These are phyloP conservation scores for Pithys albifrons DNA, from an alignment of 2,113 vertebrate genomes.

Conservation along the genomic window DNA sequence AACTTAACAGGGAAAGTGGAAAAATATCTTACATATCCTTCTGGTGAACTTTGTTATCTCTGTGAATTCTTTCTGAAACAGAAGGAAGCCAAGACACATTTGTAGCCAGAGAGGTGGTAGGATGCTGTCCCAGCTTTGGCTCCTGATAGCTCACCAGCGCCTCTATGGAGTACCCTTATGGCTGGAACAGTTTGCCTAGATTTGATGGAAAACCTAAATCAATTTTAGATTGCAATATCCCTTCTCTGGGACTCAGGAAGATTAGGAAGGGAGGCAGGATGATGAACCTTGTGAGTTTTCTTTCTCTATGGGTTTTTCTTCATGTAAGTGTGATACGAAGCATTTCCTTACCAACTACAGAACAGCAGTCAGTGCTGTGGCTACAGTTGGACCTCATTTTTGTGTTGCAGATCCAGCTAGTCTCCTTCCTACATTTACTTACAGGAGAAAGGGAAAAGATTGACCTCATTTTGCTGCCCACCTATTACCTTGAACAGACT, in stretches of 20 bases:
- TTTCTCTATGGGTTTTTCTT: not conserved
- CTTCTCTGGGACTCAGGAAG: not conserved
- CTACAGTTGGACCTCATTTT: not conserved
- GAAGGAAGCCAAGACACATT: not conserved
- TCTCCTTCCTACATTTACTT: not conserved
- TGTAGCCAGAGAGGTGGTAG: not conserved
- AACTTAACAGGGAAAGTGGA: not conserved
- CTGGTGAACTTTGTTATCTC: not conserved
- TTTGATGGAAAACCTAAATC: not conserved
- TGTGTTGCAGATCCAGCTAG: not conserved
- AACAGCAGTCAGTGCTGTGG: not conserved
- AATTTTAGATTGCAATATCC: not conserved
- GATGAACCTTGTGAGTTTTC: not conserved
- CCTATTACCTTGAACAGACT: not conserved
- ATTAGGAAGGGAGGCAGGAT: not conserved
- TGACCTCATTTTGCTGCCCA: not conserved
- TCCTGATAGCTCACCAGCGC: not conserved
- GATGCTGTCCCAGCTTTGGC: not conserved
- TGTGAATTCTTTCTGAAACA: not conserved
- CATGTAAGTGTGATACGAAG: not conserved
- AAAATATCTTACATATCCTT: not conserved
- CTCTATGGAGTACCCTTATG: not conserved
- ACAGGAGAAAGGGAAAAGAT: not conserved
- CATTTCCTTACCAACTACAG: not conserved
- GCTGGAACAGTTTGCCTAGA: not conserved